Conservation (phyloP, 2,888 invertebrate genomes). For the Andrena bicolor region DNA sequence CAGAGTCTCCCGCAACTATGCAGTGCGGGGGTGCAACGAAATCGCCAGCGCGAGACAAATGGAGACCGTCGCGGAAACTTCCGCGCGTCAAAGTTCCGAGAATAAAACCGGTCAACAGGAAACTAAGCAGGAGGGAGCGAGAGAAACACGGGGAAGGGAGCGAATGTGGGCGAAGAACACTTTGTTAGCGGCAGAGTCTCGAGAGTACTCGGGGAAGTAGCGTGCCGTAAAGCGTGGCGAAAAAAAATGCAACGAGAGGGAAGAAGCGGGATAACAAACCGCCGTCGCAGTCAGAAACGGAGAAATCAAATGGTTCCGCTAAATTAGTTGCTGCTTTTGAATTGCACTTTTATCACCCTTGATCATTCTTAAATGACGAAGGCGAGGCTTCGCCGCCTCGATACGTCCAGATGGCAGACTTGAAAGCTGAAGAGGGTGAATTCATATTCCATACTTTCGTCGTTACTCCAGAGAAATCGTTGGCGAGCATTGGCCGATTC, state of each 20-base stretch:
- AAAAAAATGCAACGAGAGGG: constrained; percentile 52
- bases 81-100: constrained; percentile 19
- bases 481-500: neutral
- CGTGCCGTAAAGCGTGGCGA: constrained; percentile 53
- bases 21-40: neutral
- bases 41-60: constrained; percentile 22
- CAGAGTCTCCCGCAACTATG: neutral
- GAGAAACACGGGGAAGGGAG: constrained; percentile 6
- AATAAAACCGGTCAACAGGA: constrained; percentile 9
- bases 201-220: constrained; percentile 64
- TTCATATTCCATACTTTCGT: too few species aligned
- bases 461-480: neutral
- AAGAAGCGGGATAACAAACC: constrained; percentile 31
- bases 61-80: constrained; percentile 42
- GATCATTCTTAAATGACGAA: too few species aligned
- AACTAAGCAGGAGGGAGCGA: neutral
- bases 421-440: too few species aligned
- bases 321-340: too few species aligned
- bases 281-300: neutral
- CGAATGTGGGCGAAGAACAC: constrained; percentile 59
- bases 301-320: neutral
- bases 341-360: too few species aligned
- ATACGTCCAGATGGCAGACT: too few species aligned
- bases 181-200: constrained; percentile 68
- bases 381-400: too few species aligned